A percentile compares a stretch with the other conserved stretches of the same genome.
phyloP scores from a whole-genome alignment of 2,888 invertebrate species.

The Herminia tarsipennalis region DNA sequence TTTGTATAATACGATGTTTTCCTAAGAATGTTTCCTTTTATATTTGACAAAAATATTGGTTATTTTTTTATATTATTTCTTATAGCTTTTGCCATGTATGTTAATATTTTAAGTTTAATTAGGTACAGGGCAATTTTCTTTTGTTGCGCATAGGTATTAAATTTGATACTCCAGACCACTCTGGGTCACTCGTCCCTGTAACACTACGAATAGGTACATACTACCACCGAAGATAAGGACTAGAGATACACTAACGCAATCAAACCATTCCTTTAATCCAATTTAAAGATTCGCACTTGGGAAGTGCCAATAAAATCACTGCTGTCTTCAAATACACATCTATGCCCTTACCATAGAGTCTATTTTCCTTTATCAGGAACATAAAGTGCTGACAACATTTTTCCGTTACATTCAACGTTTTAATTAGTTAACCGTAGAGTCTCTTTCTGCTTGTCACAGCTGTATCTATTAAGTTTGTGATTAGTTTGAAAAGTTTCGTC shows the following conservation, averaged over 20 bases:
- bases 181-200: too few relatives aligned
- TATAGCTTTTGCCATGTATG: too few relatives aligned
- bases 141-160: too few relatives aligned
- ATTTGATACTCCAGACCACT: too few relatives aligned
- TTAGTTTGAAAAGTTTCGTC: conserved; percentile 27
- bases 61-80: too few relatives aligned
- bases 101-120: too few relatives aligned
- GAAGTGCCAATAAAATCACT: conserved; percentile 16
- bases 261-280: conserved; percentile 25
- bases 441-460: conserved; percentile 1
- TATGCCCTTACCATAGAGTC: background rate
- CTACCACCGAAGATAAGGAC: too few relatives aligned
- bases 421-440: background rate
- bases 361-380: background rate
- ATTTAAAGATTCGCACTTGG: conserved; percentile 17
- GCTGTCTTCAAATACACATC: background rate
- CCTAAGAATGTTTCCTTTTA: too few relatives aligned
- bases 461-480: background rate
- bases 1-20: too few relatives aligned
- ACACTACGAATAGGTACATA: too few relatives aligned
- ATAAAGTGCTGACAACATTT: background rate
- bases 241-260: conserved; percentile 22
- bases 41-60: too few relatives aligned
- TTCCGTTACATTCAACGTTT: background rate
- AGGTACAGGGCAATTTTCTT: too few relatives aligned